Conservation (phyloP, 2,797 vertebrate species). For the Pterois miles region DNA sequence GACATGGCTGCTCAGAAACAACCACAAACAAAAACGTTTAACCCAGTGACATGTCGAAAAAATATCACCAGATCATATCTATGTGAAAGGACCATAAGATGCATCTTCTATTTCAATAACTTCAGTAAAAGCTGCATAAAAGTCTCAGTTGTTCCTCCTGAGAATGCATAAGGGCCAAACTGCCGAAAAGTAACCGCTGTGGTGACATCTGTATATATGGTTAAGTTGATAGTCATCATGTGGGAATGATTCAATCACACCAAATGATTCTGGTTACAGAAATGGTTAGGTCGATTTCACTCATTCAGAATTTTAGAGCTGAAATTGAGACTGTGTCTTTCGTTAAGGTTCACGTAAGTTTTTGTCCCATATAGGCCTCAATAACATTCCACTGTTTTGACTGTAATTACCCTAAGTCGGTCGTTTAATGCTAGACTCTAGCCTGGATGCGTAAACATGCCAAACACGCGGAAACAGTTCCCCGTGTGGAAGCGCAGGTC, state of each 20-base stretch:
- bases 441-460: slow-evolving; percentile 7
- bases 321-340: background rate
- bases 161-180: background rate
- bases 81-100: no score
- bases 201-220: background rate
- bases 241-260: background rate
- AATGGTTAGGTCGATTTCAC: background rate
- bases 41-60: background rate
- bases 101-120: background rate
- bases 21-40: background rate
- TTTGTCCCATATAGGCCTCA: background rate
- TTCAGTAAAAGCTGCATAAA: background rate
- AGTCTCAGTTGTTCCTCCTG: no score
- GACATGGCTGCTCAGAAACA: background rate
- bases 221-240: background rate
- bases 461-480: slow-evolving; percentile 11
- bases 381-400: background rate
- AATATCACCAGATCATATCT: background rate
- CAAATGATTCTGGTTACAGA: background rate
- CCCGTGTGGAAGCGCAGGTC: slow-evolving; percentile 41
- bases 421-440: background rate
- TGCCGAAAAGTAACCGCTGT: background rate
- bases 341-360: no score
- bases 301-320: no score
- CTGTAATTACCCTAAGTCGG: background rate